Conservation (phyloP, 2,113 vertebrate species). For the Syrrhaptes paradoxus region DNA sequence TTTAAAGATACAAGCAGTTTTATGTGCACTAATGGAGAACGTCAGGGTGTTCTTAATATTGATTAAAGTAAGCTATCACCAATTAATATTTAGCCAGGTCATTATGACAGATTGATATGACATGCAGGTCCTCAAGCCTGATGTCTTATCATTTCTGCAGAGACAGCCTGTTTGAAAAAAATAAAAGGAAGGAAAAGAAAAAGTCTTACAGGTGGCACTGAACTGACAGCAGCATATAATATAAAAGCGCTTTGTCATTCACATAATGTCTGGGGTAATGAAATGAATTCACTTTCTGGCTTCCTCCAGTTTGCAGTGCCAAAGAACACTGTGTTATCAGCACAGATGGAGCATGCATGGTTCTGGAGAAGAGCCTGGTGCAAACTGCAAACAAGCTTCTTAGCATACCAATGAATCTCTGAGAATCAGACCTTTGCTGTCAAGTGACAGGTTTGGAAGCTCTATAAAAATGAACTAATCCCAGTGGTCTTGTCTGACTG, state of each 20-base stretch:
- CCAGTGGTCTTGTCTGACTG: slow-evolving; percentile 72
- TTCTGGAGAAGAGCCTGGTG: slow-evolving; percentile 82
- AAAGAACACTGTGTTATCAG: slow-evolving; percentile 85
- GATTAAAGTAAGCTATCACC: slow-evolving; percentile 66
- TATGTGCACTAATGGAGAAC: slow-evolving; percentile 36
- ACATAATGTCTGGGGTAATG: slow-evolving; percentile 79
- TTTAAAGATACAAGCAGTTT: slow-evolving; percentile 28
- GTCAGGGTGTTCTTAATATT: slow-evolving; percentile 65
- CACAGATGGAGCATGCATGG: slow-evolving; percentile 82
- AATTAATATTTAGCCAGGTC: slow-evolving; percentile 75
- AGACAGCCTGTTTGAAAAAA: slow-evolving; percentile 61
- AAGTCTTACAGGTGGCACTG: slow-evolving; percentile 73
- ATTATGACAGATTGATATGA: slow-evolving; percentile 68
- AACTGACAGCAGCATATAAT: slow-evolving; percentile 69
- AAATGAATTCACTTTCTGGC: slow-evolving; percentile 82
- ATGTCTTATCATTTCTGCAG: slow-evolving; percentile 63
- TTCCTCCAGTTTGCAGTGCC: slow-evolving; percentile 78
- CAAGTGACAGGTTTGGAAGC: slow-evolving; percentile 74
- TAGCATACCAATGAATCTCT: slow-evolving; percentile 82
- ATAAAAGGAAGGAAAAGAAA: slow-evolving; percentile 31
- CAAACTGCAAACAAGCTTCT: slow-evolving; percentile 76
- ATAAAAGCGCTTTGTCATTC: slow-evolving; percentile 82
- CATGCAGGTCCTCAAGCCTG: slow-evolving; percentile 64
- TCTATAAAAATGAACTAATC: slow-evolving; percentile 69
- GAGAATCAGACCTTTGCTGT: slow-evolving; percentile 76